phyloP scores from a whole-genome alignment of 2,797 vertebrate genomes.

The Lophius americanus region DNA sequence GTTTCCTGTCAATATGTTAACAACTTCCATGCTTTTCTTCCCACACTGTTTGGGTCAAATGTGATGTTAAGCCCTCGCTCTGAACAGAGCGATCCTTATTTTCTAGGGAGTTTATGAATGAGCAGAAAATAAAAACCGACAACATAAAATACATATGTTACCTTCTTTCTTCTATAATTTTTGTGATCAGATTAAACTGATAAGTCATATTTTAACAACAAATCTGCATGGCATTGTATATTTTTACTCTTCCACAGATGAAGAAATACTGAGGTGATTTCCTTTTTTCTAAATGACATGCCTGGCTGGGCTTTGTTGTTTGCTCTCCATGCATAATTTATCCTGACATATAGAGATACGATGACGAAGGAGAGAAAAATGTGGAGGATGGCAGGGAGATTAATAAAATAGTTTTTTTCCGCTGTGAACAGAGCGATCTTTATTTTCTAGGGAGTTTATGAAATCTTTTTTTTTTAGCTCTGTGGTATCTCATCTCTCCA shows the following conservation, averaged over 20 bases:
- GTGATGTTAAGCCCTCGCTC: conserved; percentile 10
- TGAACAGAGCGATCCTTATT: conserved; percentile 11
- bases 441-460: too few species aligned
- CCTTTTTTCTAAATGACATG: conserved; percentile 37
- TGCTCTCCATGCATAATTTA: conserved; percentile 63
- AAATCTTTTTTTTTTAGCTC: conserved; percentile 19
- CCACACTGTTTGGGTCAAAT: conserved; percentile 9
- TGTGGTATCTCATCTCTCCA: conserved; percentile 37
- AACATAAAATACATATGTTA: conserved; percentile 15
- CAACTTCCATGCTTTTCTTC: not conserved
- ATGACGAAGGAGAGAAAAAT: conserved; percentile 37
- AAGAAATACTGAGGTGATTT: conserved; percentile 48
- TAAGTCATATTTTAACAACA: conserved; percentile 46
- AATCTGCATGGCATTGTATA: conserved; percentile 53
- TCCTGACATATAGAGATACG: conserved; percentile 39
- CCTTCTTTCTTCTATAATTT: conserved; percentile 1
- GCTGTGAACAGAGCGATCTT: too few species aligned
- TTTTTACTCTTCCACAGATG: conserved; percentile 48
- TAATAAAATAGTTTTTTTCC: conserved; percentile 58
- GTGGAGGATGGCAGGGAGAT: conserved; percentile 38
- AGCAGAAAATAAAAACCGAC: conserved; percentile 1
- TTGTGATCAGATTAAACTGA: conserved; percentile 38
- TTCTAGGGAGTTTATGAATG: conserved; percentile 20
- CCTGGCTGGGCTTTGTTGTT: conserved; percentile 49
- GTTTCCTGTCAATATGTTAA: conserved; percentile 11